These are phyloP conservation scores for Eurosta solidaginis DNA, from an alignment of 1,140 invertebrate species.

Conservation along the genomic window DNA sequence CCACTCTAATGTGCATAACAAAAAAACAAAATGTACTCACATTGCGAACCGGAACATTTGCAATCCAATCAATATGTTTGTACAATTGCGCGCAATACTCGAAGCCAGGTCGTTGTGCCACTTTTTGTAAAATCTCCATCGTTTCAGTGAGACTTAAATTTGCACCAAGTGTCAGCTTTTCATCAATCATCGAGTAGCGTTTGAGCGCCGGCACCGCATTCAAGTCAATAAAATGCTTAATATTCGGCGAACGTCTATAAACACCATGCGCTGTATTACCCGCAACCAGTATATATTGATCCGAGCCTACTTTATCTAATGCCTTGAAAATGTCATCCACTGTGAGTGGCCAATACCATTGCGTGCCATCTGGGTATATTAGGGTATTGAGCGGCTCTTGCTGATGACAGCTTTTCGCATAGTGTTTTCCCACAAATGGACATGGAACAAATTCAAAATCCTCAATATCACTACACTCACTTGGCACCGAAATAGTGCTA, in stretches of 20 bases:
- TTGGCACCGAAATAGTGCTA: conserved; percentile 67
- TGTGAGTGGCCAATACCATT: conserved; percentile 56
- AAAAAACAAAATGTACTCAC: conserved; percentile 46
- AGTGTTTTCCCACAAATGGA: conserved; percentile 41
- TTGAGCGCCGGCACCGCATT: conserved; percentile 70
- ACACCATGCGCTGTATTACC: conserved; percentile 68
- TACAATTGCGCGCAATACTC: conserved; percentile 61
- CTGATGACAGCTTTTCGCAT: conserved; percentile 40
- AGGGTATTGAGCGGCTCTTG: conserved; percentile 52
- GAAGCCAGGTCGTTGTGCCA: conserved; percentile 62
- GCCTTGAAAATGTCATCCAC: conserved; percentile 65
- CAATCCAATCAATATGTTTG: conserved; percentile 70
- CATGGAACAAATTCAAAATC: conserved; percentile 46
- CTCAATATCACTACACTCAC: conserved; percentile 50
- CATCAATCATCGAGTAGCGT: conserved; percentile 40
- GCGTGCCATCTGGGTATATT: conserved; percentile 42
- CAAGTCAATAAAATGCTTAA: conserved; percentile 73
- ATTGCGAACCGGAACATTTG: conserved; percentile 74
- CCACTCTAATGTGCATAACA: too few relatives aligned
- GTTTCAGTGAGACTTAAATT: conserved; percentile 69
- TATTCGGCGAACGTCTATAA: conserved; percentile 62
- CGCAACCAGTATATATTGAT: conserved; percentile 62
- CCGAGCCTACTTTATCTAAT: conserved; percentile 64
- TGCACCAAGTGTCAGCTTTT: conserved; percentile 66
- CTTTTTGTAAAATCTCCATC: conserved; percentile 66